Conservation (phyloP, 1,140 invertebrate genomes). For the Paraescarpia echinospica region DNA sequence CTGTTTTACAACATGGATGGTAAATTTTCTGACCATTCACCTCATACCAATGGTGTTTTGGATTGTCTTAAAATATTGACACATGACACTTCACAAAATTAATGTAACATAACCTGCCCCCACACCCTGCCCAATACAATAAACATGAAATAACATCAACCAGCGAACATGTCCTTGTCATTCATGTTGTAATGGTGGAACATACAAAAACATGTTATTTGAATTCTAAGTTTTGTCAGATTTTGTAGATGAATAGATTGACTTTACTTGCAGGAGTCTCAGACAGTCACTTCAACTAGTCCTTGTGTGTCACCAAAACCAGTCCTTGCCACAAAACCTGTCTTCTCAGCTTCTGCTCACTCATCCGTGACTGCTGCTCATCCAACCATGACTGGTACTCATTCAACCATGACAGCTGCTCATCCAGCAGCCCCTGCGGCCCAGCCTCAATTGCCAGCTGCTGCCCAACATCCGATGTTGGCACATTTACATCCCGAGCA, state of each 20-base stretch:
- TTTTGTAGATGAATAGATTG: not conserved
- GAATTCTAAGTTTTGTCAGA: not conserved
- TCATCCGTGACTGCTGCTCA: not conserved
- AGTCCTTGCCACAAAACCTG: not conserved
- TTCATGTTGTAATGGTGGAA: too few relatives aligned
- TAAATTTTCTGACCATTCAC: too few relatives aligned
- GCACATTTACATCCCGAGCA: not conserved
- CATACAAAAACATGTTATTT: not conserved
- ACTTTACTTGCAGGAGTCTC: not conserved
- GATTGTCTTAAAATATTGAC: too few relatives aligned
- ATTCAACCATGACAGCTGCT: not conserved
- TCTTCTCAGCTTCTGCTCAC: not conserved
- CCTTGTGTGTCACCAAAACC: not conserved
- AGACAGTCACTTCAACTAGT: not conserved
- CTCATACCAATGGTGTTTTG: too few relatives aligned
- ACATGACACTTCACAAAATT: too few relatives aligned
- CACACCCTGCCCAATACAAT: too few relatives aligned
- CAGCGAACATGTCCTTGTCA: too few relatives aligned
- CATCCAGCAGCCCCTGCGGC: not conserved
- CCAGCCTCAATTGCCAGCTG: not conserved
- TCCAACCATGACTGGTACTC: not conserved
- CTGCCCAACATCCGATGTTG: not conserved
- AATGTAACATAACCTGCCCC: too few relatives aligned
- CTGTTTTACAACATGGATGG: too few relatives aligned
- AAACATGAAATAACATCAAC: too few relatives aligned